These are phyloP conservation scores for Podarcis cretensis DNA, from an alignment of 2,113 vertebrate genomes.

Conservation along the genomic window DNA sequence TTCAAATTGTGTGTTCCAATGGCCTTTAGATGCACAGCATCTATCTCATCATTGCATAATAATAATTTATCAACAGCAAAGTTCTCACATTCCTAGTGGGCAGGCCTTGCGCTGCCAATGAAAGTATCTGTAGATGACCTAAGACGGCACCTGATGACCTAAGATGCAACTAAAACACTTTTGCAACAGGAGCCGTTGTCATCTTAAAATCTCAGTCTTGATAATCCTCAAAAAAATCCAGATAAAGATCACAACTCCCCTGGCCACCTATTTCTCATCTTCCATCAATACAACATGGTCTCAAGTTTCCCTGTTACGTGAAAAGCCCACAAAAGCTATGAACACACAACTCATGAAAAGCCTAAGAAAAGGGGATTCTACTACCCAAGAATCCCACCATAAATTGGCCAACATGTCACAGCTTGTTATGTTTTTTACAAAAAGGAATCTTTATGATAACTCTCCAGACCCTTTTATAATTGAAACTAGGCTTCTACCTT, in stretches of 20 bases:
- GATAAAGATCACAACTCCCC: background rate
- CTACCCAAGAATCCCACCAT: too few relatives aligned
- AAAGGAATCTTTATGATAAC: background rate
- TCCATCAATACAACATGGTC: background rate
- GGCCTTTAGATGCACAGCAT: background rate
- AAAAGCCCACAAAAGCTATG: background rate
- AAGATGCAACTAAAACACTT: background rate
- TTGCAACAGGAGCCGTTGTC: background rate
- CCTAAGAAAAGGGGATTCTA: background rate
- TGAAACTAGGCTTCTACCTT: slow-evolving; percentile 26
- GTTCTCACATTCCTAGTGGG: background rate
- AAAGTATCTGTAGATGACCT: background rate
- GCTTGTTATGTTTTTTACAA: background rate
- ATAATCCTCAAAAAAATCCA: too few relatives aligned
- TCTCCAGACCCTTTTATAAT: background rate
- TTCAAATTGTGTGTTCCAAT: background rate
- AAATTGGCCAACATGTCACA: background rate
- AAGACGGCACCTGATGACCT: background rate
- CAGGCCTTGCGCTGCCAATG: background rate
- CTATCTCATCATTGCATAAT: background rate
- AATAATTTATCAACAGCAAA: background rate
- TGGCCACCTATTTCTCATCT: too few relatives aligned
- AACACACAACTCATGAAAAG: background rate
- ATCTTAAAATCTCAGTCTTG: background rate
- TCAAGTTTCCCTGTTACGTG: background rate